Conservation (phyloP, 2,888 invertebrate species). For the Boloria selene region DNA sequence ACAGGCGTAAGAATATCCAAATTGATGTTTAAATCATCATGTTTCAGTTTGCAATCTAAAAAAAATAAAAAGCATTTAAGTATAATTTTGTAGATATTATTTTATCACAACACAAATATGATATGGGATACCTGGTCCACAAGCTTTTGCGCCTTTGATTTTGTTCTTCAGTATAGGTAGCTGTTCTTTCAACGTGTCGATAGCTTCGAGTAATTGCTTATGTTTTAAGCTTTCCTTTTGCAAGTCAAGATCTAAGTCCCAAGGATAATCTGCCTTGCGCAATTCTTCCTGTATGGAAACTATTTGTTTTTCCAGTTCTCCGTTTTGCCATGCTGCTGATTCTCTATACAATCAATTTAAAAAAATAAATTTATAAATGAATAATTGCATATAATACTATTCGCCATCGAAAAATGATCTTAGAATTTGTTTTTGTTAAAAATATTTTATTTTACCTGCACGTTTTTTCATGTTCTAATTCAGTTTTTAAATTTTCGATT, state of each 20-base stretch:
- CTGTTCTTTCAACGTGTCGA: conserved; percentile 65
- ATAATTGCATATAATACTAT: background rate
- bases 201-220: conserved; percentile 66
- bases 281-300: conserved; percentile 71
- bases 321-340: conserved; percentile 74
- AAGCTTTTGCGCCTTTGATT: conserved; percentile 74
- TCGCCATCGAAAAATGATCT: background rate
- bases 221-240: conserved; percentile 65
- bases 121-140: conserved; percentile 66
- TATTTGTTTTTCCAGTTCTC: conserved; percentile 74
- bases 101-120: background rate
- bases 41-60: conserved; percentile 78
- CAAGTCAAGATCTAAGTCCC: conserved; percentile 71
- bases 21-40: conserved; percentile 78
- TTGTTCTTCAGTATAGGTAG: conserved; percentile 70
- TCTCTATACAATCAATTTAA: conserved; percentile 53
- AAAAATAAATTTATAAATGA: conserved; percentile 3
- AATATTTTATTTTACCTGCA: conserved; percentile 60
- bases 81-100: background rate
- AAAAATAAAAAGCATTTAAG: background rate
- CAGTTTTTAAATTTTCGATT: conserved; percentile 71
- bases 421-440: conserved; percentile 1
- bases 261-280: conserved; percentile 65
- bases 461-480: conserved; percentile 75
- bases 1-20: conserved; percentile 76